Evolutionary conservation across 1,140 invertebrate genomes (phyloP), one percentile per base, ranked within the genome.

Genomic region (Theocolax elegans): DNA sequence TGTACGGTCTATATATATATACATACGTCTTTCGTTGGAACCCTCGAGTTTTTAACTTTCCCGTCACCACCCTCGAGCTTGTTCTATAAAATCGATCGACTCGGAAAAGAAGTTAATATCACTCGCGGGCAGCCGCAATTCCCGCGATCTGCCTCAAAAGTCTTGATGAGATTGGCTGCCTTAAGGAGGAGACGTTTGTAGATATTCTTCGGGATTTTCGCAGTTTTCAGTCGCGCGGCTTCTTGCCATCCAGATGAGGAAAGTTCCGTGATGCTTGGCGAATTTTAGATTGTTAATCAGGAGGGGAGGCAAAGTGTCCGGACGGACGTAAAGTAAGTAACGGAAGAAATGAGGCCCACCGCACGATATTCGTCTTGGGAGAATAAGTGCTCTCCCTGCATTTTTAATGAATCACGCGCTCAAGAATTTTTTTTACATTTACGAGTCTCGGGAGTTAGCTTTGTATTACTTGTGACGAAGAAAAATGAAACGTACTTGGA

Each of bases 281-380:
- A 42, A 65, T 42, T 29, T 38, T n/a, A 54, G 23, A 65, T 54
- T 64, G 48, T 64, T 64, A 64, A 49, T 64, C 48, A 64, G 13
- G 23, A 19, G 15, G 42, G 17, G 15, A 19, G n/a, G n/a, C n/a
- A n/a, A n/a, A n/a, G n/a, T n/a, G n/a, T n/a, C n/a, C n/a, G n/a
- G n/a, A n/a, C 10, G 2, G 40, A 9, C 44, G 44, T 35, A 35
- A 38, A 51, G 60, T 19, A 38, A 38, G 46, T 19, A 48, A 48
- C 54, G 54, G 4, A 35, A 35, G 10, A 35, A 35, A 10, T 35
- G 10, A 35, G 10, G n/a, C n/a, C n/a, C n/a, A 49, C 4, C 31
- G 10, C 31, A 35, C 31, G 31, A 35, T 15, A 40, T 58, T 58
- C 9, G 17, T 58, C 54, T 58, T 58, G 35, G 31, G 10, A 21